These are phyloP conservation scores for Microcebus murinus DNA, from an alignment of 2,113 vertebrate species.

Conservation along the genomic window DNA sequence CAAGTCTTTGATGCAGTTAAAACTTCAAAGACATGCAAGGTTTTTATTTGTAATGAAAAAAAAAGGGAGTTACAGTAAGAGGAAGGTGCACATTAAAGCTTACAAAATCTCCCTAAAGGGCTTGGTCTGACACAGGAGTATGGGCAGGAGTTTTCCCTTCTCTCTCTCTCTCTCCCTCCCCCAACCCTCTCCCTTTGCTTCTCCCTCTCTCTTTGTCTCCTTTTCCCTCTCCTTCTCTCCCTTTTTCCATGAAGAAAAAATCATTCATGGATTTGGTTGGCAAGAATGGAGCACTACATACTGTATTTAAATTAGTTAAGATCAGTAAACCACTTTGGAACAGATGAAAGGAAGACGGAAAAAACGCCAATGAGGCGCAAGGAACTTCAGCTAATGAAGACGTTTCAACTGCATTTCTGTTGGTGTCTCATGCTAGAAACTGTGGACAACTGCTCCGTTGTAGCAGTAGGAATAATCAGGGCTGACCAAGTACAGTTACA, in stretches of 20 bases:
- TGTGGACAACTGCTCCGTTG: neutral
- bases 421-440: neutral
- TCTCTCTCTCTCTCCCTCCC: too few relatives aligned
- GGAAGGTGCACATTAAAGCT: conserved; percentile 58
- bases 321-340: conserved; percentile 4
- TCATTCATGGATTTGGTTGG: neutral
- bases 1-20: conserved; percentile 54
- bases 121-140: conserved; percentile 1
- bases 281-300: neutral
- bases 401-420: neutral
- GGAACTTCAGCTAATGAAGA: neutral
- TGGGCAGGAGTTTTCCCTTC: neutral
- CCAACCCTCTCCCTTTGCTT: neutral
- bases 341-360: neutral
- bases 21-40: conserved; percentile 62
- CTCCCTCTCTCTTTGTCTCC: fast-evolving
- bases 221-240: fast-evolving
- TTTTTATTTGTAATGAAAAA: conserved; percentile 67
- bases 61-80: conserved; percentile 12
- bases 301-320: conserved; percentile 10
- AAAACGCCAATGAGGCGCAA: neutral
- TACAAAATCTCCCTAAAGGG: conserved; percentile 60
- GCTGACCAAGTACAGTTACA: neutral
- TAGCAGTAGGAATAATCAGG: neutral
- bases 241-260: neutral